Evolutionary conservation across 2,888 invertebrate genomes (phyloP).

Genomic region (Antheraea yamamai): DNA sequence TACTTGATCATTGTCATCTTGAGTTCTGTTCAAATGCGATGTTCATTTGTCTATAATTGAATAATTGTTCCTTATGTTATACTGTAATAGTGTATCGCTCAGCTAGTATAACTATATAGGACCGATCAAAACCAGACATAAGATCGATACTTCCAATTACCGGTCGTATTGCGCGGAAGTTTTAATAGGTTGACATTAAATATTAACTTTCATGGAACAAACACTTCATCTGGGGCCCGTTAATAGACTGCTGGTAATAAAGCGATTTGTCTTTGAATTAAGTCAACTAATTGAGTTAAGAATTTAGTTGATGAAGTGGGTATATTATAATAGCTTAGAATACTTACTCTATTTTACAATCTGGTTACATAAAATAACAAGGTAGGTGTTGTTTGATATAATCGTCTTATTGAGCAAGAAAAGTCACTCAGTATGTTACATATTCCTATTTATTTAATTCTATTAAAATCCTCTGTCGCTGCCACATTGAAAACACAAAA

Average conservation of each 20-base stretch:
- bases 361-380: too few species aligned
- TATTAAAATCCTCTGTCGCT: too few species aligned
- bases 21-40: too few species aligned
- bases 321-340: not conserved
- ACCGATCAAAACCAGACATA: not conserved
- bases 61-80: not conserved
- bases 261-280: constrained; percentile 6
- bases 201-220: constrained; percentile 30
- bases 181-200: constrained; percentile 37
- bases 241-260: constrained; percentile 11
- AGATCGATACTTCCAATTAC: constrained; percentile 2
- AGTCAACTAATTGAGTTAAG: constrained; percentile 1
- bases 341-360: not conserved
- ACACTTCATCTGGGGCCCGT: constrained; percentile 14
- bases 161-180: constrained; percentile 25
- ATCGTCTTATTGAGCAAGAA: too few species aligned
- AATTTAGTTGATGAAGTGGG: not conserved
- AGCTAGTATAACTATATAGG: not conserved
- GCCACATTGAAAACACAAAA: too few species aligned
- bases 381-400: too few species aligned
- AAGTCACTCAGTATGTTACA: too few species aligned
- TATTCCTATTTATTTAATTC: too few species aligned
- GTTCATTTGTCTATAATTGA: too few species aligned
- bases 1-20: too few species aligned
- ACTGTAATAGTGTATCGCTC: not conserved